Conservation (phyloP, 2,797 vertebrate genomes). For the Chromobotia macracanthus region DNA sequence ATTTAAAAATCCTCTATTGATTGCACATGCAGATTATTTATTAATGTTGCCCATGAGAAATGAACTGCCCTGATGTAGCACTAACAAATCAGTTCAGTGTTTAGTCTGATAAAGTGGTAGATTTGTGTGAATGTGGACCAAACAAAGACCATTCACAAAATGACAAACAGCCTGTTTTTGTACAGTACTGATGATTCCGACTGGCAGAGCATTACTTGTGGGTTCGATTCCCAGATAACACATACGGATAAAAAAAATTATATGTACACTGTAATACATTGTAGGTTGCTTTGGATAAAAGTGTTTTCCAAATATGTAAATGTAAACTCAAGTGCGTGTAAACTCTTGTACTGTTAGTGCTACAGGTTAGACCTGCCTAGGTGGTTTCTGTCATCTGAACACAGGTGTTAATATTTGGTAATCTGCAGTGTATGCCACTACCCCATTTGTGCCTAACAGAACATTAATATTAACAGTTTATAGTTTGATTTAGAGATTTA, state of each 20-base stretch:
- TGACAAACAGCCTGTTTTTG: not conserved
- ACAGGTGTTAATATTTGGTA: not conserved
- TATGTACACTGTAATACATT: no score
- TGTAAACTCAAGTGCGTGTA: no score
- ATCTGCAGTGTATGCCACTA: not conserved
- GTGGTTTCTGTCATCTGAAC: not conserved
- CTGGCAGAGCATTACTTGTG: no score
- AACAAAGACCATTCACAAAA: not conserved
- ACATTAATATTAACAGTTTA: not conserved
- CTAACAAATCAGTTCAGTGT: not conserved
- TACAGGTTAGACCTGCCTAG: not conserved
- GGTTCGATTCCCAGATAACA: no score
- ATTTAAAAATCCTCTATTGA: constrained; percentile 28
- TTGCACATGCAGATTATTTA: constrained; percentile 25
- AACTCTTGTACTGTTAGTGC: no score
- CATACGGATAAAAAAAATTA: no score
- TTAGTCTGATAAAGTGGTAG: not conserved
- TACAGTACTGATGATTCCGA: not conserved
- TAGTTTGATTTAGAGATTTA: not conserved
- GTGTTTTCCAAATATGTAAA: no score
- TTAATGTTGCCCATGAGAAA: not conserved
- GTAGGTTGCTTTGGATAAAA: no score
- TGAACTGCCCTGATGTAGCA: not conserved
- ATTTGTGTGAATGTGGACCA: not conserved
- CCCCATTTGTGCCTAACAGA: not conserved